These are phyloP conservation scores for Thymelicus acteon DNA, from an alignment of 2,888 invertebrate species.

Conservation along the genomic window DNA sequence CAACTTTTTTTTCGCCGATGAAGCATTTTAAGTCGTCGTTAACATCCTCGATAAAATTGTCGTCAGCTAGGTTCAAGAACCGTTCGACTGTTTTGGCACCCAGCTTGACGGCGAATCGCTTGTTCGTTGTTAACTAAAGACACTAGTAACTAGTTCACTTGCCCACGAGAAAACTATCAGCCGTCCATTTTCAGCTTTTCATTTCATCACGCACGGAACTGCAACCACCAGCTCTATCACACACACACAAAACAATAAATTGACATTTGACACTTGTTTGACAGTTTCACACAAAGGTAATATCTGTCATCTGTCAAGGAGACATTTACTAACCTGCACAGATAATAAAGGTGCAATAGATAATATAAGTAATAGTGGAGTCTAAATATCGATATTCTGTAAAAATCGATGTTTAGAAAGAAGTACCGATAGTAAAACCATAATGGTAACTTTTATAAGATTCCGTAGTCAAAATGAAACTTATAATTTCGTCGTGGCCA, in stretches of 20 bases:
- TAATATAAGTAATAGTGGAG: too few relatives aligned
- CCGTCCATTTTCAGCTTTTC: conserved; percentile 57
- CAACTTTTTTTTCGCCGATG: conserved; percentile 74
- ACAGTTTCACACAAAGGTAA: conserved; percentile 51
- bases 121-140: conserved; percentile 62
- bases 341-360: too few relatives aligned
- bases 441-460: too few relatives aligned
- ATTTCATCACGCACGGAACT: conserved; percentile 46
- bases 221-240: conserved; percentile 47
- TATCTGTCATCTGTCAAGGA: not conserved
- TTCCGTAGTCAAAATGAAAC: too few relatives aligned
- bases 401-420: too few relatives aligned
- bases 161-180: conserved; percentile 67
- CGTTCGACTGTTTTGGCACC: conserved; percentile 82
- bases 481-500: too few relatives aligned
- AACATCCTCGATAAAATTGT: conserved; percentile 79
- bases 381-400: too few relatives aligned
- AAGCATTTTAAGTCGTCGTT: conserved; percentile 81
- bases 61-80: conserved; percentile 78
- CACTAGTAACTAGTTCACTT: conserved; percentile 61
- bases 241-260: conserved; percentile 9
- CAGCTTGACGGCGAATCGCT: conserved; percentile 70
- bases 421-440: too few relatives aligned
- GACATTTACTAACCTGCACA: too few relatives aligned
- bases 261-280: conserved; percentile 45